phyloP scores from a whole-genome alignment of 2,888 invertebrate genomes.

The Lycaena phlaeas region DNA sequence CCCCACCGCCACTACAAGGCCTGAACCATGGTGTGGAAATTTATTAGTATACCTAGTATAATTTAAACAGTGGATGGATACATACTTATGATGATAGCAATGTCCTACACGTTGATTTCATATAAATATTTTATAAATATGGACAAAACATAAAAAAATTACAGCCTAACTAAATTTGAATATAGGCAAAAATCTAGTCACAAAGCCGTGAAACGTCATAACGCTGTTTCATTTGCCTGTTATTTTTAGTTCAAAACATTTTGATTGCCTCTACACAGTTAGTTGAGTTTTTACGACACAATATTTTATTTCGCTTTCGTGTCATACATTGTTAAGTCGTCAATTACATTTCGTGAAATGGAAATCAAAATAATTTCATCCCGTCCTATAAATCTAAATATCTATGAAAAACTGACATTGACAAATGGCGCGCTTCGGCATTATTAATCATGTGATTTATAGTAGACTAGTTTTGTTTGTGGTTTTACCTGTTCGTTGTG shows the following conservation, averaged over 20 bases:
- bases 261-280: constrained; percentile 2
- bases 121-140: too few species aligned
- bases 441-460: constrained; percentile 2
- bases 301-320: neutral
- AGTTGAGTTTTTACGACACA: constrained; percentile 5
- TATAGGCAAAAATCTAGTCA: neutral
- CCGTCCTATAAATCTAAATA: constrained; percentile 3
- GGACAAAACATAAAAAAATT: neutral
- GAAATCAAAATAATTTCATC: constrained; percentile 6
- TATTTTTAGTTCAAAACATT: constrained; percentile 4
- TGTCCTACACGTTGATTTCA: too few species aligned
- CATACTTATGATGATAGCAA: too few species aligned
- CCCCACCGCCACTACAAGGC: too few species aligned
- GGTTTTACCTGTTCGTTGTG: too few species aligned
- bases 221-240: constrained; percentile 1
- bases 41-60: too few species aligned
- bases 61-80: too few species aligned
- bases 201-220: neutral
- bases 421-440: neutral
- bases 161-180: neutral
- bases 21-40: too few species aligned
- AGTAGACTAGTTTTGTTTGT: neutral
- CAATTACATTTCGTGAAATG: constrained; percentile 4
- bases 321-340: neutral
- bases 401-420: neutral